Percentiles rank a stretch among this genome's conserved stretches.
Evolutionary conservation across 2,888 invertebrate genomes (phyloP).

Genomic region (Aphidoletes aphidimyza): DNA sequence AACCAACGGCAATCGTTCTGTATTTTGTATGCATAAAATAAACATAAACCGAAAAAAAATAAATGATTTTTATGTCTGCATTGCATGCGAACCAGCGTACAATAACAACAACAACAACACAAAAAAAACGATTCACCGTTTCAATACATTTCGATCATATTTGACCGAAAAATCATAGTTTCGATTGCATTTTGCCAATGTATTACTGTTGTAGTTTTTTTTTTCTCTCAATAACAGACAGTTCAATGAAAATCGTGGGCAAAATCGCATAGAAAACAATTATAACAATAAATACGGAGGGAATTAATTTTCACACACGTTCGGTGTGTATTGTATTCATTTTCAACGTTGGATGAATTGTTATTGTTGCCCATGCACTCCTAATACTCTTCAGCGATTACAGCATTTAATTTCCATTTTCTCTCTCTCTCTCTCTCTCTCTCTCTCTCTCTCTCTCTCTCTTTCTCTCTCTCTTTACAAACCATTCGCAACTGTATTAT

Average conservation of each 20-base stretch:
- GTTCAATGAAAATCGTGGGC: not conserved
- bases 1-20: not conserved
- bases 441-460: no score
- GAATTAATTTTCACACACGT: slow-evolving; percentile 42
- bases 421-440: no score
- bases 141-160: not conserved
- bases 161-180: slow-evolving; percentile 24
- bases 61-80: not conserved
- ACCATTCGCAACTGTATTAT: no score
- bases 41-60: not conserved
- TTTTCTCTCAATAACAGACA: not conserved
- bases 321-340: not conserved
- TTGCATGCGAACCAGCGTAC: no score
- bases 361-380: slow-evolving; percentile 8
- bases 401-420: not conserved
- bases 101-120: no score
- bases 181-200: not conserved
- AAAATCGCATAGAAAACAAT: slow-evolving; percentile 26
- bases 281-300: slow-evolving; percentile 42
- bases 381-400: not conserved
- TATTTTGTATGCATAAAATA: not conserved
- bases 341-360: not conserved
- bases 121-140: not conserved
- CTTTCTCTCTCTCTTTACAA: no score
- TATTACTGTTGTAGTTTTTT: not conserved